Percentiles rank a stretch among this genome's conserved stretches.
Evolutionary conservation across 2,113 vertebrate genomes (phyloP).

Genomic region (Pipa parva): DNA sequence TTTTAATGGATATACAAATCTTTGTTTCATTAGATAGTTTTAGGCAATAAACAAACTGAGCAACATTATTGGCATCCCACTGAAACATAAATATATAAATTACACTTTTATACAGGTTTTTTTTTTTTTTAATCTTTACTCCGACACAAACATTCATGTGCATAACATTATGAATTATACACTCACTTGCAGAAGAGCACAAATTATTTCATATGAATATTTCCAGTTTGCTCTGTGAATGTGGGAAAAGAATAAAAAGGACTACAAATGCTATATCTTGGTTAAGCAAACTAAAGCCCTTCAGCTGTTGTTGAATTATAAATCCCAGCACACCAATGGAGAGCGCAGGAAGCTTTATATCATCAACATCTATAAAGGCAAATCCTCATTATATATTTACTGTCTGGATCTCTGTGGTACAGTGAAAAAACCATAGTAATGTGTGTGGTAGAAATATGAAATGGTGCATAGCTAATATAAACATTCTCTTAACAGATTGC

Average conservation of each 20-base stretch:
- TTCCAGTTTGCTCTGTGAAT: slow-evolving; percentile 56
- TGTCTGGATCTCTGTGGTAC: no score
- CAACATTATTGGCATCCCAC: slow-evolving; percentile 52
- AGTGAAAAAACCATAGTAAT: no score
- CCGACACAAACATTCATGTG: slow-evolving; percentile 59
- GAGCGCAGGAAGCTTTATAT: no score
- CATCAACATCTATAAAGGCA: no score
- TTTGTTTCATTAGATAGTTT: slow-evolving; percentile 51
- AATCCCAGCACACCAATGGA: no score
- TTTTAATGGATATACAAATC: slow-evolving; percentile 49
- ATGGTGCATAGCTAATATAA: slow-evolving; percentile 37
- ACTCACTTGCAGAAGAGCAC: slow-evolving; percentile 55
- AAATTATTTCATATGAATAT: slow-evolving; percentile 52
- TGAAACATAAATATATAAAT: slow-evolving; percentile 61
- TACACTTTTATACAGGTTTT: slow-evolving; percentile 55
- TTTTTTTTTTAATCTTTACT: slow-evolving; percentile 45
- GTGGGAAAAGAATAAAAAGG: slow-evolving; percentile 52
- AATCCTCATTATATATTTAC: no score
- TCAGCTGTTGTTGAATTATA: no score
- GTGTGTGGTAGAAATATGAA: slow-evolving; percentile 29
- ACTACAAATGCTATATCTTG: no score
- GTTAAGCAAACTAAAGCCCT: neutral
- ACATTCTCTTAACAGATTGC: neutral
- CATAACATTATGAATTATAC: slow-evolving; percentile 52
- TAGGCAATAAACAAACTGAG: slow-evolving; percentile 45